Evolutionary conservation across 2,113 vertebrate species (phyloP).

Genomic region (Chaetura pelagica): DNA sequence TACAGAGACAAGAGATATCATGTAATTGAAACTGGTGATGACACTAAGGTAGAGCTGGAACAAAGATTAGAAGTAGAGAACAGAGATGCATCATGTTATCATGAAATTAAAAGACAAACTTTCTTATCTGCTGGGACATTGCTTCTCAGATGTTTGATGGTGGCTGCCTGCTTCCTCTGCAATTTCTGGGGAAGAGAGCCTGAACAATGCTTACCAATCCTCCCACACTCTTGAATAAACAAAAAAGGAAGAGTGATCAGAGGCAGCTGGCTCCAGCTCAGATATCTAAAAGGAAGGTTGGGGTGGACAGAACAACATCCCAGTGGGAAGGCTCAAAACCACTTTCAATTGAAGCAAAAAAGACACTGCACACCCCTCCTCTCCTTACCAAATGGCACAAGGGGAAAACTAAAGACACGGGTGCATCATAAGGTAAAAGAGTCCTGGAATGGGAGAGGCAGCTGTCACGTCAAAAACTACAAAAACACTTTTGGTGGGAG

Average conservation of each 20-base stretch:
- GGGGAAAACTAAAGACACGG: neutral
- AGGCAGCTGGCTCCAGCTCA: neutral
- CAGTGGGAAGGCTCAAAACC: neutral
- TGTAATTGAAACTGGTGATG: neutral
- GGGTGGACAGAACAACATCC: neutral
- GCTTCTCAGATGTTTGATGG: neutral
- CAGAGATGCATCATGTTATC: neutral
- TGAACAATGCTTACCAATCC: neutral
- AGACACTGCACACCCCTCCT: neutral
- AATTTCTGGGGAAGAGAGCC: neutral
- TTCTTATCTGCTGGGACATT: neutral
- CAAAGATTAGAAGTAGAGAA: neutral
- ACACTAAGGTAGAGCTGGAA: neutral
- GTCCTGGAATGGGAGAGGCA: neutral
- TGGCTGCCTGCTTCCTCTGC: neutral
- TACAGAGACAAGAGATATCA: neutral
- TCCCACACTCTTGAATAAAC: neutral
- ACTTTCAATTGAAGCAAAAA: neutral
- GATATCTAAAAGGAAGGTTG: neutral
- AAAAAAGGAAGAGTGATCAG: neutral
- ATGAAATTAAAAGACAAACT: neutral
- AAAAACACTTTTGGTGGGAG: neutral
- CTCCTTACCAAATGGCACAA: neutral
- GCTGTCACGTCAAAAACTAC: neutral
- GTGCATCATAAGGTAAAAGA: neutral